Evolutionary conservation across 2,797 vertebrate genomes (phyloP).

Genomic region (Gallinago stenura): DNA sequence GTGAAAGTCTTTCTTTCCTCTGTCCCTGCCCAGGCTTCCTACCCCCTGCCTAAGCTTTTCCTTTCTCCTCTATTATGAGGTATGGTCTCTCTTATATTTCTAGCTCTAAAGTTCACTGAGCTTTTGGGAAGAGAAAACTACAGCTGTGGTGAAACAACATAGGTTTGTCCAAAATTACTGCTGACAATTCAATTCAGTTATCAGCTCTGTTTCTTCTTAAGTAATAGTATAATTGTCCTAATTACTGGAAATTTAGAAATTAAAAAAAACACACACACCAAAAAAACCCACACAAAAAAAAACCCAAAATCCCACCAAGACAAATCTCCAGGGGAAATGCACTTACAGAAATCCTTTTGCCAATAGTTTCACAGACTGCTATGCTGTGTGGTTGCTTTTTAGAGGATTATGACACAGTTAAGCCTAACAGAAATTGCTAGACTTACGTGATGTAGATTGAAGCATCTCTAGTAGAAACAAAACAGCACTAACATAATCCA

Average conservation of each 20-base stretch:
- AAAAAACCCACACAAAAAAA: not conserved
- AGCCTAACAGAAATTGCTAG: not conserved
- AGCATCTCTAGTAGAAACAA: not conserved
- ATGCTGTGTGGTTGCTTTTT: not conserved
- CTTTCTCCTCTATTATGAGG: constrained; percentile 79
- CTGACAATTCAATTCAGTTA: constrained; percentile 55
- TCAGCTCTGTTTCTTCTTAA: constrained; percentile 21
- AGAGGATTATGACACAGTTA: not conserved
- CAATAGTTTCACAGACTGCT: constrained; percentile 10
- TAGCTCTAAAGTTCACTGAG: constrained; percentile 77
- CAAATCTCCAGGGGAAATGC: not conserved
- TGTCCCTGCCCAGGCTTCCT: constrained; percentile 79
- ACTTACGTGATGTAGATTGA: not conserved
- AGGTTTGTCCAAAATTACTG: constrained; percentile 70
- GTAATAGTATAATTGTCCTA: constrained; percentile 32
- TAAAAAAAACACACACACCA: not conserved
- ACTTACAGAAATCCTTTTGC: constrained; percentile 10
- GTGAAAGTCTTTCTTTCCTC: constrained; percentile 80
- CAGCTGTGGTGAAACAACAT: constrained; percentile 75
- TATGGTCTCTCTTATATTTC: constrained; percentile 78
- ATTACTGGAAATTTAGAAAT: constrained; percentile 7
- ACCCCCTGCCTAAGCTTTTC: constrained; percentile 80
- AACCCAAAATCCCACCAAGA: not conserved
- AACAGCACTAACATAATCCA: not conserved
- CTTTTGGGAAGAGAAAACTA: constrained; percentile 73